phyloP scores from a whole-genome alignment of 2,113 vertebrate species.

The Coreoperca whiteheadi region DNA sequence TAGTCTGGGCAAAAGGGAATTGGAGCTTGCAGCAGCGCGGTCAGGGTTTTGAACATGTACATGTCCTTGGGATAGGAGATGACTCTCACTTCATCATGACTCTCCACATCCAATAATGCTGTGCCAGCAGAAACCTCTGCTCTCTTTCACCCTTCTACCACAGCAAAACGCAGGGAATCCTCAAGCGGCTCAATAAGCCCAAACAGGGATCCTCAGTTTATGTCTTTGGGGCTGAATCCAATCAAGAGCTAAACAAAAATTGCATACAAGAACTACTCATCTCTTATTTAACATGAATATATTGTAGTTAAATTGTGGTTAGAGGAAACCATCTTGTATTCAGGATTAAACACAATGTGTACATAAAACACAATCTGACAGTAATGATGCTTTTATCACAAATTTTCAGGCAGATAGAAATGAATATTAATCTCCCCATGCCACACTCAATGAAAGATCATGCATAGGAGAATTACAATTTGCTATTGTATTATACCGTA shows the following conservation, averaged over 20 bases:
- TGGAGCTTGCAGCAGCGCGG: constrained; percentile 34
- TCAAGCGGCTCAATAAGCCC: constrained; percentile 50
- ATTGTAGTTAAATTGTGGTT: constrained; percentile 37
- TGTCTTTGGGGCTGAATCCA: constrained; percentile 58
- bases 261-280: constrained; percentile 23
- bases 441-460: neutral
- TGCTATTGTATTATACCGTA: neutral
- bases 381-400: neutral
- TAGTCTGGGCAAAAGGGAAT: constrained; percentile 19
- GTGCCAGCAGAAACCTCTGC: constrained; percentile 52
- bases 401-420: constrained; percentile 1
- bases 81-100: constrained; percentile 62
- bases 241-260: constrained; percentile 46
- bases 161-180: constrained; percentile 48
- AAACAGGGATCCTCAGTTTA: constrained; percentile 41
- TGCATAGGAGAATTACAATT: neutral
- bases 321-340: constrained; percentile 22
- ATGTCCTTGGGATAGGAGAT: constrained; percentile 67
- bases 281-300: constrained; percentile 43
- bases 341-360: constrained; percentile 24
- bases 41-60: constrained; percentile 51
- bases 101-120: constrained; percentile 63
- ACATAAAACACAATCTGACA: neutral
- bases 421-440: neutral
- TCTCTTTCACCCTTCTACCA: constrained; percentile 30